Evolutionary conservation across 2,113 vertebrate genomes (phyloP), one percentile per base, ranked within the genome.

Genomic region (Indri indri): DNA sequence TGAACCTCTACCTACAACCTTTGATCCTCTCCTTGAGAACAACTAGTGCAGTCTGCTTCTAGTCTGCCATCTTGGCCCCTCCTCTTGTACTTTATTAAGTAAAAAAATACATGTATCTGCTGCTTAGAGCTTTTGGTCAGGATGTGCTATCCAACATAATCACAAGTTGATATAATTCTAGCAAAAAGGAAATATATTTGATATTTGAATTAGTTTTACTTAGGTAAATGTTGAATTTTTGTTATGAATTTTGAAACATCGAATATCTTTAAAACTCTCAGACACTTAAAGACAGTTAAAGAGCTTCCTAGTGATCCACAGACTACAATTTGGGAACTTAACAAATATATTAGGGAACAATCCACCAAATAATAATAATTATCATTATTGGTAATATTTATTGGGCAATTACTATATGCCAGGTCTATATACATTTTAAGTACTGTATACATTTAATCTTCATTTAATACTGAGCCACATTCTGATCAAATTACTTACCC

Each of bases 191-290:
- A 87, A 83, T 61, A 37, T 57, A 32, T 86, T 18, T 76, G 14
- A 45, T 89, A 59, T 86, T 97, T 94, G 42, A 83, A 40, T 96
- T 92, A 80, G 5, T 37, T 94, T 63, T 76, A n/a, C 54, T 76
- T 70, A 90, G 47, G 30, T 79, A 88, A 87, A 32, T 88, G 54
- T 68, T 34, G 25, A 92, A 63, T 68, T 88, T 95, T 61, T 95
- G 23, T 85, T 91, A 66, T 59, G 76, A 92, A 92, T 95, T 95
- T 95, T 40, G 34, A 82, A 82, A 17, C 37, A 76, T 73, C 30
- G 66, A 66, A 7, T 88, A 70, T 94, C 52, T 91, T 84, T 2
- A 73, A 92, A 94, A 50, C 27, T 84, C 3, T 34, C 47, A 92
- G 23, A n/a, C 47, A 59, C 59, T 45, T 73, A 50, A 90, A 92